These are phyloP conservation scores for Hydra vulgaris DNA, from an alignment of 30 jellyfish, hydroid and myxozoan genomes.

Conservation along the genomic window DNA sequence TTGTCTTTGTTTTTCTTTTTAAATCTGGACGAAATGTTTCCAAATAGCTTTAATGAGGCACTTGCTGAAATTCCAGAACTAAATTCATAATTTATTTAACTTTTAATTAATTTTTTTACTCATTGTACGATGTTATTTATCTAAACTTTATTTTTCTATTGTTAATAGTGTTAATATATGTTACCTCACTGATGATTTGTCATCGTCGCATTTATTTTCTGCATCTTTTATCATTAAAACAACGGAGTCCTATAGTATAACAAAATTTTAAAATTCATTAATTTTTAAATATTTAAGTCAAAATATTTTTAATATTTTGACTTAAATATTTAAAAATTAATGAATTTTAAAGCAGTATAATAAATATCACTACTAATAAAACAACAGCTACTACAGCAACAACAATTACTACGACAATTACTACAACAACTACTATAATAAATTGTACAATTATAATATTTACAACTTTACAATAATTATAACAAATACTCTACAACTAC, in stretches of 20 bases:
- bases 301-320: not conserved
- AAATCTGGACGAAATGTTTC: slow-evolving; percentile 3
- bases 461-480: too few species aligned
- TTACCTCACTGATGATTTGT: not conserved
- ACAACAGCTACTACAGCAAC: too few species aligned
- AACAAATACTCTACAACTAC: too few species aligned
- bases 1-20: slow-evolving; percentile 6
- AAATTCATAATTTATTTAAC: not conserved
- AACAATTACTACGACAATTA: too few species aligned
- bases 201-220: slow-evolving; percentile 43
- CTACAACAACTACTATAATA: too few species aligned
- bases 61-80: slow-evolving; percentile 7
- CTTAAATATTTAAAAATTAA: not conserved
- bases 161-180: too few species aligned
- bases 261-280: not conserved
- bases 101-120: too few species aligned
- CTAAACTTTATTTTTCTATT: not conserved
- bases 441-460: too few species aligned
- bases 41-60: slow-evolving; percentile 2
- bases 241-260: slow-evolving; percentile 53
- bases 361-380: too few species aligned
- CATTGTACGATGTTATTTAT: not conserved
- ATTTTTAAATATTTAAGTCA: not conserved
- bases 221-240: slow-evolving; percentile 55
- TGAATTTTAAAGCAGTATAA: too few species aligned